A percentile compares a stretch with the other conserved stretches of the same genome.
Conservation (phyloP, 2,888 invertebrate genomes). For the Pandemis heparana region DNA sequence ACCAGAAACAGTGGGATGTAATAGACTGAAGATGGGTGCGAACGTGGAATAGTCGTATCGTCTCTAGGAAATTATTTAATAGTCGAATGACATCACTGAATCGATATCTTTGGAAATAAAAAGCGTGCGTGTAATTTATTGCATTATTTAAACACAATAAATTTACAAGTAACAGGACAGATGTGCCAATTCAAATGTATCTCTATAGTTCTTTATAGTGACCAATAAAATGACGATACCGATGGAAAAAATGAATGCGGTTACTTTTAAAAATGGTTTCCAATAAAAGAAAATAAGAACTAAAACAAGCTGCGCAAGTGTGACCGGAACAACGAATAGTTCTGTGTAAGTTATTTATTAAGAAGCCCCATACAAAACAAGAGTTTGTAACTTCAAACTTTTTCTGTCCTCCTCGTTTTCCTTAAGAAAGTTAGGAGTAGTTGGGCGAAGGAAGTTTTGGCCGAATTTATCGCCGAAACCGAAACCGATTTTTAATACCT, state of each 20-base stretch:
- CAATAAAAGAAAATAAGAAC: background rate
- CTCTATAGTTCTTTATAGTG: too few species aligned
- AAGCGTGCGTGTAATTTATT: too few species aligned
- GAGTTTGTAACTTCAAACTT: constrained; percentile 24
- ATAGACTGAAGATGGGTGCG: too few species aligned
- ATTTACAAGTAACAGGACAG: too few species aligned
- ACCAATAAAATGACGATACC: too few species aligned
- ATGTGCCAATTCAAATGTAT: too few species aligned
- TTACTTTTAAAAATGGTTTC: background rate
- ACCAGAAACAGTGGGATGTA: too few species aligned
- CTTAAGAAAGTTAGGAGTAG: constrained; percentile 8
- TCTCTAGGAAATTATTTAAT: too few species aligned
- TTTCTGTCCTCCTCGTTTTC: constrained; percentile 16
- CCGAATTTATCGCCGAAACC: background rate
- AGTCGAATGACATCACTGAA: too few species aligned
- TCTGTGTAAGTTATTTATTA: constrained; percentile 17
- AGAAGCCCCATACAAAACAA: constrained; percentile 21
- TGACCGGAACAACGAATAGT: constrained; percentile 15
- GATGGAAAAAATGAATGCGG: background rate
- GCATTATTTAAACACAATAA: too few species aligned
- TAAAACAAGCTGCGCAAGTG: background rate
- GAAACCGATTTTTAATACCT: background rate
- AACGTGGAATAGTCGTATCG: too few species aligned
- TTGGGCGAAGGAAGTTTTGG: background rate
- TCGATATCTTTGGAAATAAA: too few species aligned